Evolutionary conservation across 2,888 invertebrate genomes (phyloP), one percentile per base, ranked within the genome.

Genomic region (Ochlodes sylvanus): DNA sequence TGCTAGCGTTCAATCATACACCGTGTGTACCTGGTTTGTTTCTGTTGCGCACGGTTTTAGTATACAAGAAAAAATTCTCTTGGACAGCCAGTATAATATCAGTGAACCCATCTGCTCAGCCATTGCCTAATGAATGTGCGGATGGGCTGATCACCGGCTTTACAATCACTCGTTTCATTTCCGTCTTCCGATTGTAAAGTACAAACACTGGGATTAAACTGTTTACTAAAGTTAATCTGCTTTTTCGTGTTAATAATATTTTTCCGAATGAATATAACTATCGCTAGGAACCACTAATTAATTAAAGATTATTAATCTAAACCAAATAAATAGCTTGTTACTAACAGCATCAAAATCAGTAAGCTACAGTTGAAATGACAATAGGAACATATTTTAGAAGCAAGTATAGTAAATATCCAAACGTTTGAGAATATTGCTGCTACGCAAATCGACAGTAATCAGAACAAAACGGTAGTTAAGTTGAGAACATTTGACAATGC

Each of bases 1-100:
- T 87, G 90, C 73, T 81, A 80, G 85, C 85, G 84, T 89, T 92
- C 90, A 91, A 92, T 92, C 92, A 92, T 92, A 92, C 88, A 82
- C 80, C 79, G 81, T 80, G 80, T 81, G 85, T 87, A 90, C 90
- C 92, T 92, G 92, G 91, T 92, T 92, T 90, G 90, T 91, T 92
- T 92, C 92, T 87, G 84, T 85, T 87, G 84, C 79, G 83, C 81
- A 79, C 80, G 80, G 80, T 83, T 84, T 85, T 83, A 79, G 76
- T 77, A 79, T 78, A 21, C 2, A 32, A 21, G 4, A 9, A 52
- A 38, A 47, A 64, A 79, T 75, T 75, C 79, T 77, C 79, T 79
- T 76, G 73, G 77, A 78, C 82, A 80, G 76, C 83, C 80, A 82
- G 82, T 85, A 84, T 83, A 85, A 78, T 79, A 75, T 82, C 76